A percentile compares a stretch with the other conserved stretches of the same genome.
These are phyloP conservation scores for Eulacestoma nigropectus DNA, from an alignment of 2,113 vertebrate genomes.

Conservation along the genomic window DNA sequence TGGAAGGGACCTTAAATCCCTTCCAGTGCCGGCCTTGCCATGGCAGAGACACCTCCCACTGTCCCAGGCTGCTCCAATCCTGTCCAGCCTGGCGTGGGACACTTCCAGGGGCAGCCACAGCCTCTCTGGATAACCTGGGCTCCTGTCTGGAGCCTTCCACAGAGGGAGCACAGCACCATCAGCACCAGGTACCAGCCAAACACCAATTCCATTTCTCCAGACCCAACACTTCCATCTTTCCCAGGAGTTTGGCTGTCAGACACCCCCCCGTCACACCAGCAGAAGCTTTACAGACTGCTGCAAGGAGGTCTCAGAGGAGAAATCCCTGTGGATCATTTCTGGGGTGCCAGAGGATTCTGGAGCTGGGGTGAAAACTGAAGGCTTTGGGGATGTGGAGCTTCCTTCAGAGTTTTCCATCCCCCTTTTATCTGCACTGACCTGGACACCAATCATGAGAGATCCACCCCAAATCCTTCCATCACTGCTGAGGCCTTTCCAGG, in stretches of 20 bases:
- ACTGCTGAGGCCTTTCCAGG: not conserved
- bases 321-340: not conserved
- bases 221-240: not conserved
- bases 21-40: fast-evolving
- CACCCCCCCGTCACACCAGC: not conserved
- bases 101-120: not conserved
- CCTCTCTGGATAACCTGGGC: not conserved
- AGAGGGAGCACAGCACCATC: not conserved
- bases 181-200: not conserved
- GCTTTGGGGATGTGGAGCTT: not conserved
- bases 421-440: not conserved
- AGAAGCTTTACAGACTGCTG: not conserved
- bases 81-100: not conserved
- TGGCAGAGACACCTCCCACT: not conserved
- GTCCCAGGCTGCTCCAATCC: not conserved
- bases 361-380: not conserved
- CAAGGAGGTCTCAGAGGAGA: not conserved
- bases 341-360: too few relatives aligned
- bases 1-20: not conserved
- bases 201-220: not conserved
- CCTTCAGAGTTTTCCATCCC: not conserved
- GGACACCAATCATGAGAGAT: not conserved
- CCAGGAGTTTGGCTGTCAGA: not conserved
- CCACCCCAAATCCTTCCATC: not conserved
- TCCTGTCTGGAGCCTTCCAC: not conserved